Conservation (phyloP, 1,140 invertebrate genomes). For the Aculops lycopersici region DNA sequence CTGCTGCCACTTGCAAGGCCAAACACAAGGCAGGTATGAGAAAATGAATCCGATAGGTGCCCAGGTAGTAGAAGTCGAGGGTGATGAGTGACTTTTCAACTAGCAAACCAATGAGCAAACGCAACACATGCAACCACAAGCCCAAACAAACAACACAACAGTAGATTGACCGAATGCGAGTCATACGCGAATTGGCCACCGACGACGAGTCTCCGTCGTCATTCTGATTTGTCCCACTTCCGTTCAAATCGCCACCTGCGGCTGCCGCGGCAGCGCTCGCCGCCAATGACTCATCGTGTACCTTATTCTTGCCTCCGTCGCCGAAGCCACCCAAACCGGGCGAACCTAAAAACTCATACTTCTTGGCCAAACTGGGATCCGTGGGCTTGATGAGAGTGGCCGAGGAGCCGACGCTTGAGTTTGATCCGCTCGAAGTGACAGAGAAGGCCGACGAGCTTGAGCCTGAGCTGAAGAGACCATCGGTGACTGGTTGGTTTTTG, state of each 20-base stretch:
- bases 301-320: neutral
- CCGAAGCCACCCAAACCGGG: neutral
- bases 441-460: too few species aligned
- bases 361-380: neutral
- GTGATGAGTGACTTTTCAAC: slow-evolving; percentile 7
- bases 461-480: too few species aligned
- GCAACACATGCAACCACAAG: slow-evolving; percentile 8
- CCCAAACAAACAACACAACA: slow-evolving; percentile 8
- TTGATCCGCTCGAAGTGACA: neutral
- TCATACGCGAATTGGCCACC: neutral
- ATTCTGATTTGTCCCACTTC: neutral
- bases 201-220: neutral
- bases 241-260: neutral
- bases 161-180: slow-evolving; percentile 3
- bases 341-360: neutral
- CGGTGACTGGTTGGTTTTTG: too few species aligned
- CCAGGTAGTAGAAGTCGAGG: slow-evolving; percentile 6
- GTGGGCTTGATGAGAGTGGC: neutral
- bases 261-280: neutral
- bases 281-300: neutral
- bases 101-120: slow-evolving; percentile 7
- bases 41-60: slow-evolving; percentile 7
- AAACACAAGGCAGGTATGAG: slow-evolving; percentile 8
- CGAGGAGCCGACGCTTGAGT: neutral
- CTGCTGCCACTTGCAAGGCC: slow-evolving; percentile 3